Conservation (phyloP, 2,113 vertebrate species). For the Xenus cinereus region DNA sequence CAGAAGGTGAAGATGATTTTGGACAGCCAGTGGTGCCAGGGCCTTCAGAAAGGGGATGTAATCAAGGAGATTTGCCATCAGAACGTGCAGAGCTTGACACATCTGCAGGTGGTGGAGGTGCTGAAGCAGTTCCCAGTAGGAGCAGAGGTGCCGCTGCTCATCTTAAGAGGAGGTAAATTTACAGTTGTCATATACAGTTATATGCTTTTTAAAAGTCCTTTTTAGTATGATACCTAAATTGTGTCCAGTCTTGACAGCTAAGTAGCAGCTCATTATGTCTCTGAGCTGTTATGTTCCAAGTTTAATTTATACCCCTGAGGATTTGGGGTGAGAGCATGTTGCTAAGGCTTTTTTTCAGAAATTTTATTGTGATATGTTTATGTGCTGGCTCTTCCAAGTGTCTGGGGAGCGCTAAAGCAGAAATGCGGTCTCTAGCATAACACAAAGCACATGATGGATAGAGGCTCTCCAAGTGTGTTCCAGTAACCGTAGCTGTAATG, state of each 20-base stretch:
- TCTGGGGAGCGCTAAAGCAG: background rate
- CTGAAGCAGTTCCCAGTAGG: constrained; percentile 94
- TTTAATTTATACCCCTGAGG: background rate
- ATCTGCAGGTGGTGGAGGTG: constrained; percentile 96
- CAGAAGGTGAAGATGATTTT: constrained; percentile 99
- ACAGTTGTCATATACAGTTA: background rate
- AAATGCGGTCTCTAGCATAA: background rate
- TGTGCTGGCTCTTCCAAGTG: background rate
- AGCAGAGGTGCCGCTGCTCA: constrained; percentile 90
- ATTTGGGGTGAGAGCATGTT: background rate
- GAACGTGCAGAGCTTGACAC: constrained; percentile 92
- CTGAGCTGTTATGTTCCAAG: background rate
- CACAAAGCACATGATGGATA: background rate
- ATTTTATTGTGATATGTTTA: background rate
- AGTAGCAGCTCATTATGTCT: background rate
- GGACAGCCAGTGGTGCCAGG: constrained; percentile 97
- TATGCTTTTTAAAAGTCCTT: background rate
- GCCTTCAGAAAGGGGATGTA: constrained; percentile 92
- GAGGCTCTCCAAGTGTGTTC: background rate
- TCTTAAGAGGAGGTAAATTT: constrained; percentile 89
- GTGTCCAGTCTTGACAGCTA: background rate
- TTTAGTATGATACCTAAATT: background rate
- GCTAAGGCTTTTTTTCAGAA: background rate
- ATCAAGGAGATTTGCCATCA: constrained; percentile 96
- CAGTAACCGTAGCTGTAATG: background rate